Evolutionary conservation across 2,113 vertebrate genomes (phyloP), one percentile per base, ranked within the genome.

Genomic region (Pteropus alecto): DNA sequence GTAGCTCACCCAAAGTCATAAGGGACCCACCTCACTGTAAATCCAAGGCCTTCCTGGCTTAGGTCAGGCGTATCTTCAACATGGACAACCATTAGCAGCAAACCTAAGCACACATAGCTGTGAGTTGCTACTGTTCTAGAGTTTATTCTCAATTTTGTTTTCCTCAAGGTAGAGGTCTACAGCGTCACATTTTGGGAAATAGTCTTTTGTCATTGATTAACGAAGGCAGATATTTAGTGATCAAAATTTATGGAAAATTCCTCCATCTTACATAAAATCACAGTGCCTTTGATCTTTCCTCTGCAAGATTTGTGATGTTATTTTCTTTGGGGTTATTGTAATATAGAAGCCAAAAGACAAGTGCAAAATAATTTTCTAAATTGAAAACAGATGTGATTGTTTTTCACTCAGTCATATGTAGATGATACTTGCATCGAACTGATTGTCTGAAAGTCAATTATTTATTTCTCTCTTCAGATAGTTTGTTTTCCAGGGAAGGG

Each of bases 301-400:
- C 41, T 63, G 43, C 46, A 93, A 61, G 71, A 85, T 82, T n/a
- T 77, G 21, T 68, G 56, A 68, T 90, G 46, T 79, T 76, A 65
- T 93, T 93, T 96, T n/a, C 81, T 89, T 94, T 61, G 2, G 2
- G 51, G 58, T 87, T 73, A 74, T 74, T 46, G 6, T 94, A 94
- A 68, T 70, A 70, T 41, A 79, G 82, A 91, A 85, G 28, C 9
- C 61, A 93, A 94, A 94, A 96, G 10, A 65, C 51, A 84, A 68
- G 26, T n/a, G 26, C 54, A 78, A 90, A 90, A 74, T 87, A 46
- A 85, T 97, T 73, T 96, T 33, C 76, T 71, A 85, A 79, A 85
- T 56, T 84, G 61, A 89, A 89, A 85, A 73, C 22, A 95, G 60
- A 70, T 51, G 38, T 68, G 56, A 2, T 21, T 33, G 18, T 63